Base-by-base conservation (phyloP, 2,888 invertebrate species). In the Leptopilina drosophilae region DNA sequence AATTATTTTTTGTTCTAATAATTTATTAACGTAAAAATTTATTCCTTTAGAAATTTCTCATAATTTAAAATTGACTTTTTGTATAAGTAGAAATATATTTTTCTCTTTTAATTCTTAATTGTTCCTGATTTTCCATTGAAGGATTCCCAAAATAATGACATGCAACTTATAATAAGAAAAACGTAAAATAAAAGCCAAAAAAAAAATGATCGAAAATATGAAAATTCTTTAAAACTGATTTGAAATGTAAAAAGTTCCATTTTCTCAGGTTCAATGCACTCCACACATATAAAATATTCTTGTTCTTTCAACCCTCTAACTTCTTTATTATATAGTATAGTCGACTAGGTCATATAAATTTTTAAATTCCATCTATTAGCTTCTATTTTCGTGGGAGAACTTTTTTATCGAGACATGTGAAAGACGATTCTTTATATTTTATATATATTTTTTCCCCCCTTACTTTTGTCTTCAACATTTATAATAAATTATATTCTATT, bases 261-360 rank as follows among this genome's bases (percentile, higher is more conserved):
- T 20, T 67, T 12, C 14, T 33, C 26, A 20, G 53, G 53, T 26
- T 33, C 73, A 73, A 56, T 56, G 33, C 33, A 33, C 33, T 73
- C 49, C 12, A 69, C 4, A 49, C 5, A 42, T 42, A 42, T 42
- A 42, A 20, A 20, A 42, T 46, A 62, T 46, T 69, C 15, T 20
- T 67, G 14, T 53, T 69, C 14, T 67, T 46, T 9, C 11, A 67
- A 15, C 8, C 12, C 20, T 1, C 46, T 66, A 67, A 26, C 9
- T 14, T 42, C 42, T 42, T 8, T 42, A 42, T 42, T 42, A 42
- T 42, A 42, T 7, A 42, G 14, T 69, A 64, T 26, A 73, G 33
- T 56, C 56, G 56, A 73, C 26, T 26, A 73, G 53, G 53, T 40
- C 56, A 11, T 56, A 56, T 73, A 14, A 56, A 73, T 73, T 73